These are phyloP conservation scores for pig (Sus scrofa) DNA, from an alignment of 2,113 vertebrate species.

Conservation along the genomic window DNA sequence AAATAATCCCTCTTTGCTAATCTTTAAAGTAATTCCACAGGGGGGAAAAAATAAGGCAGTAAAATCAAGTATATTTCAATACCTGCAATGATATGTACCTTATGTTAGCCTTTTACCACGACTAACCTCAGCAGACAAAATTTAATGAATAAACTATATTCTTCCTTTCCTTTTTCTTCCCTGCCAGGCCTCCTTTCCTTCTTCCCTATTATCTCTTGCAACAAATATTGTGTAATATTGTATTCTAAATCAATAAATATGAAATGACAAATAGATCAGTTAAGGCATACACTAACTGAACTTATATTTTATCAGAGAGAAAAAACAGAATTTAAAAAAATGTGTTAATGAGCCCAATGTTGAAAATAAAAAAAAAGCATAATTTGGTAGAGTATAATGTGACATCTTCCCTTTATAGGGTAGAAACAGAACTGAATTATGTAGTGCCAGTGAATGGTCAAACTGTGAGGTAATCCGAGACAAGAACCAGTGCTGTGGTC, in stretches of 20 bases:
- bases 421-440: neutral
- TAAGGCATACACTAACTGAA: neutral
- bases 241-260: neutral
- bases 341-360: neutral
- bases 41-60: neutral
- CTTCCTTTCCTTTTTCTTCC: neutral
- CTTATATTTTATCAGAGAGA: neutral
- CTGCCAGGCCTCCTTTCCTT: neutral
- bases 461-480: neutral
- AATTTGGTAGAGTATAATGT: neutral
- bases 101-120: neutral
- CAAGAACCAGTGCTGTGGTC: neutral
- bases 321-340: neutral
- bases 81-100: neutral
- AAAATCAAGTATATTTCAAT: slow-evolving; percentile 41
- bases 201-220: neutral
- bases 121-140: neutral
- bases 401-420: neutral
- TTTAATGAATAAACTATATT: neutral
- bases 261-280: neutral
- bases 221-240: neutral
- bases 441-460: neutral
- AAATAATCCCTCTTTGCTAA: slow-evolving; percentile 19
- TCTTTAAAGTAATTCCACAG: slow-evolving; percentile 17
- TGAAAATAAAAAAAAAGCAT: neutral